These are phyloP conservation scores for Tryphoninae sp. DNA, from an alignment of 2,888 invertebrate species.

Conservation along the genomic window DNA sequence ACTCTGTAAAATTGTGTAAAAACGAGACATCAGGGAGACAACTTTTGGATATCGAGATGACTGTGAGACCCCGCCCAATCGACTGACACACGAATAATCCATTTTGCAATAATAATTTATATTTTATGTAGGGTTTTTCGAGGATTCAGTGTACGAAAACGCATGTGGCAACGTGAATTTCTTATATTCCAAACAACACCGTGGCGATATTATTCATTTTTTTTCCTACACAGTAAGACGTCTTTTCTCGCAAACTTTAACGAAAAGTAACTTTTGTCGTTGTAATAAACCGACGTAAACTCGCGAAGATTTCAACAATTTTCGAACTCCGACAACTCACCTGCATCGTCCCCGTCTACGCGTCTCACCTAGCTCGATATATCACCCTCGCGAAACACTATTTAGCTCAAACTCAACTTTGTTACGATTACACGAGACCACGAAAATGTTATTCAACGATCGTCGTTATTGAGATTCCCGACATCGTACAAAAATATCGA, in stretches of 20 bases:
- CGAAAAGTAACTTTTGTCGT: constrained; percentile 65
- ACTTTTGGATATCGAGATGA: constrained; percentile 71
- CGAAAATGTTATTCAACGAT: constrained; percentile 69
- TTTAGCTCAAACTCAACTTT: constrained; percentile 65
- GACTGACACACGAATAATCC: constrained; percentile 65
- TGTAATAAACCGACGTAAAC: constrained; percentile 26
- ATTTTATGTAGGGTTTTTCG: constrained; percentile 63
- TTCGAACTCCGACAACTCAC: constrained; percentile 77
- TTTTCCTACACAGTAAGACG: constrained; percentile 45
- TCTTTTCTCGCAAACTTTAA: constrained; percentile 52
- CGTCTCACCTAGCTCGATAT: constrained; percentile 75
- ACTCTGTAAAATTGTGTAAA: constrained; percentile 72
- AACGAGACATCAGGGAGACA: constrained; percentile 67
- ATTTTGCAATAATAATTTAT: constrained; percentile 67
- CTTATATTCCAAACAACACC: constrained; percentile 79
- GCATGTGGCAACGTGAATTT: constrained; percentile 74
- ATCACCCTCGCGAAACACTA: constrained; percentile 66
- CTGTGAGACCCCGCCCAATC: constrained; percentile 75
- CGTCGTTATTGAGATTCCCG: constrained; percentile 68
- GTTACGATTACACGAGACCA: constrained; percentile 63
- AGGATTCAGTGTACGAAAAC: constrained; percentile 66
- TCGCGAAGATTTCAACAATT: constrained; percentile 67
- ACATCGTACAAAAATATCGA: constrained; percentile 76
- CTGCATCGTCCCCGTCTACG: constrained; percentile 80
- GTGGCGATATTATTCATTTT: constrained; percentile 65